These are phyloP conservation scores for Myotis planiceps DNA, from an alignment of 2,797 vertebrate species.

Conservation along the genomic window DNA sequence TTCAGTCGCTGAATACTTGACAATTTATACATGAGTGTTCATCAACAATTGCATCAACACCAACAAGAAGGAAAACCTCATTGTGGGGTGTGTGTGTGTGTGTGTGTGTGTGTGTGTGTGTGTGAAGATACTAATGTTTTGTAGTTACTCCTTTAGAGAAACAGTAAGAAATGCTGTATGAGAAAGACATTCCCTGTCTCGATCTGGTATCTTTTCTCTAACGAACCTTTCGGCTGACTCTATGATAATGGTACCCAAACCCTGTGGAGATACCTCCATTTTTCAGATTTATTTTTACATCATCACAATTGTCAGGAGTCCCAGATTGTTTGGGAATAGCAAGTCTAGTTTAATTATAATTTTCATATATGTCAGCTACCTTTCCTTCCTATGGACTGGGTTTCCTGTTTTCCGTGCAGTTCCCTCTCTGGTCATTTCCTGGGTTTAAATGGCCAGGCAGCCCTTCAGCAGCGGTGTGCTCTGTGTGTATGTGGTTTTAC, in stretches of 20 bases:
- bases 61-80: background rate
- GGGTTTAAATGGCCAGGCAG: slow-evolving; percentile 2
- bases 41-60: background rate
- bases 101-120: background rate
- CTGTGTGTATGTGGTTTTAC: background rate
- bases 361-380: background rate
- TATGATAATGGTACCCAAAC: background rate
- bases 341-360: slow-evolving; percentile 47
- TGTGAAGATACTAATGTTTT: slow-evolving; percentile 9
- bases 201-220: slow-evolving; percentile 48
- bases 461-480: background rate
- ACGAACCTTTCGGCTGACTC: slow-evolving; percentile 59
- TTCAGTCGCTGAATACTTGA: background rate
- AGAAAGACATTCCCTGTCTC: slow-evolving; percentile 35
- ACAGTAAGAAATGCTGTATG: slow-evolving; percentile 49
- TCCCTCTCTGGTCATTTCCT: slow-evolving; percentile 15
- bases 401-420: slow-evolving; percentile 40
- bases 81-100: background rate
- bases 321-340: slow-evolving; percentile 52
- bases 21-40: background rate
- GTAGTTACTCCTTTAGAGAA: slow-evolving; percentile 50
- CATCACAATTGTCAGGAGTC: slow-evolving; percentile 32
- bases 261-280: background rate
- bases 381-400: background rate
- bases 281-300: slow-evolving; percentile 51